phyloP scores from a whole-genome alignment of 2,113 vertebrate genomes.

The Gymnarchus niloticus region DNA sequence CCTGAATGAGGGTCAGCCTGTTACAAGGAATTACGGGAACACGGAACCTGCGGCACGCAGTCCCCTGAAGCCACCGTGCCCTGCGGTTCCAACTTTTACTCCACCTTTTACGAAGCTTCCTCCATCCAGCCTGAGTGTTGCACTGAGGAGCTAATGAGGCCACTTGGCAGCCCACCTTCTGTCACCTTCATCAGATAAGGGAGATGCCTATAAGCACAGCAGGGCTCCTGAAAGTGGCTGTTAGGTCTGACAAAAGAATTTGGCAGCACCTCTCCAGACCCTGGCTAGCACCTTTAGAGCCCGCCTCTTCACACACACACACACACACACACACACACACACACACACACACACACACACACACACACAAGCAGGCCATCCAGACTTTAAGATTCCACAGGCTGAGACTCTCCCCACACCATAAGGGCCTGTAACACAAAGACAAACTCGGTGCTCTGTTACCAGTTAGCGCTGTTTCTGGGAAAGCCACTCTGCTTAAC shows the following conservation, averaged over 20 bases:
- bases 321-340: background rate
- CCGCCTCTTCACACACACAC: too few relatives aligned
- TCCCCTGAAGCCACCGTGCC: too few relatives aligned
- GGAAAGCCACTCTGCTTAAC: background rate
- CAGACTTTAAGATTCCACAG: too few relatives aligned
- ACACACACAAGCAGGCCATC: background rate
- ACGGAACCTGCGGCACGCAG: background rate
- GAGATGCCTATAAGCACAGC: background rate
- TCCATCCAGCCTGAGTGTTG: background rate
- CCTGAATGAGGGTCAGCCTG: background rate
- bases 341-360: constrained; percentile 7
- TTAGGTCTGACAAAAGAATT: constrained; percentile 8
- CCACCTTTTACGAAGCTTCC: background rate
- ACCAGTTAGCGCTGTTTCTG: background rate
- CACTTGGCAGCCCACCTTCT: background rate
- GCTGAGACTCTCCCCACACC: background rate
- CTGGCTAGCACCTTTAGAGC: background rate
- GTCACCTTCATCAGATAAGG: background rate
- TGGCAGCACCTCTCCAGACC: background rate
- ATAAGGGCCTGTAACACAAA: background rate
- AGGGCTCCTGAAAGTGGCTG: background rate
- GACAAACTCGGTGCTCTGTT: too few relatives aligned
- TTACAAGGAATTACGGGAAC: background rate
- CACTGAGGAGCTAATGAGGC: background rate
- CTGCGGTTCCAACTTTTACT: background rate